Evolutionary conservation across 2,888 invertebrate species (phyloP), one percentile per base, ranked within the genome.

Genomic region (Andrena flavipes): DNA sequence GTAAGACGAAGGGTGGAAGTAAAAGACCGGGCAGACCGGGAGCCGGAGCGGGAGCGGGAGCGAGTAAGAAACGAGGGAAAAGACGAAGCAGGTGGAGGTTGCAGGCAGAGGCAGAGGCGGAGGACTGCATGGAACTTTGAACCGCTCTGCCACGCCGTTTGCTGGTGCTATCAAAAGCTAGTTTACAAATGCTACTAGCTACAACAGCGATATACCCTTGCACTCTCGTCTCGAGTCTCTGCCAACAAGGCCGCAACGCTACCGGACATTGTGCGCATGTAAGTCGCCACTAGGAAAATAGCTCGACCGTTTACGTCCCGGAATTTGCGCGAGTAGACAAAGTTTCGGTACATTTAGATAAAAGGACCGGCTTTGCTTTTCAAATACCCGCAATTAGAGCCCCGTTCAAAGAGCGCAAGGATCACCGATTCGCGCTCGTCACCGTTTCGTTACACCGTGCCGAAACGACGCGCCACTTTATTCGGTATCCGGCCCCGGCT

Each of bases 121-220:
- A 42, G 33, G 65, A 69, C 69, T 67, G 69, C 65, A 68, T 64
- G 78, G 87, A 91, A 86, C 81, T 90, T 87, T 75, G 78, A 77
- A 74, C 83, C 81, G 85, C 74, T 82, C 82, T 70, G 82, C 84
- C 84, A 67, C 80, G 83, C 84, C 87, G 84, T 88, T 86, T 87
- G 84, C 90, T 82, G 85, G 78, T 84, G 86, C 88, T 88, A 91
- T 91, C 90, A 91, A 91, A 91, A 90, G 89, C 89, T 90, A 88
- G 89, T 91, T 91, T 89, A 90, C 91, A 90, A 91, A 91, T 87
- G 87, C 82, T 90, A 84, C 59, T 54, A 56, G 83, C 87, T 82
- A 83, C 87, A 80, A 86, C 80, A 65, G 54, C 88, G 88, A 87
- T 83, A 84, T 64, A 59, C 29, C 26, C 48, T 60, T 69, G 67